Evolutionary conservation across 1,140 invertebrate genomes (phyloP).

Genomic region (Eubasilissa regina): DNA sequence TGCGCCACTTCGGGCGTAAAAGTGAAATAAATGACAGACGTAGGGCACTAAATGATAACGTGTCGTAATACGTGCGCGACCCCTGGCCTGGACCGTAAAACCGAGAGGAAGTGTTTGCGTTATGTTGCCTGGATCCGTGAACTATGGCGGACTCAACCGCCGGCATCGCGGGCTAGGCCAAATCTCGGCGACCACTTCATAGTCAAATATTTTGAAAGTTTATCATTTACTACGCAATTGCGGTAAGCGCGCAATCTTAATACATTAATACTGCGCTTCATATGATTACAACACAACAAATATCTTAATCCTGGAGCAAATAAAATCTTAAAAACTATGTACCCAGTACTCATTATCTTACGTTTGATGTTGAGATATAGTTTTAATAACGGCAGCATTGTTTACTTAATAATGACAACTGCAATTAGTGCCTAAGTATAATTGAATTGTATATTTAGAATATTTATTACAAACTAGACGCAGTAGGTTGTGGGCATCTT

Average conservation of each 20-base stretch:
- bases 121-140: slow-evolving; percentile 4
- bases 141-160: too few relatives aligned
- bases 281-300: too few relatives aligned
- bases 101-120: slow-evolving; percentile 5
- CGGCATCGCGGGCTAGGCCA: too few relatives aligned
- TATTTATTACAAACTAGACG: slow-evolving; percentile 32
- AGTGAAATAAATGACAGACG: slow-evolving; percentile 58
- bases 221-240: background rate
- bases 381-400: slow-evolving; percentile 9
- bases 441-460: slow-evolving; percentile 34
- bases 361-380: slow-evolving; percentile 30
- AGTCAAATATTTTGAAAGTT: background rate
- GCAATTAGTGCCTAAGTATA: background rate
- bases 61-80: slow-evolving; percentile 58
- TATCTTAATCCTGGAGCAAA: too few relatives aligned
- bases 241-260: too few relatives aligned
- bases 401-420: slow-evolving; percentile 17
- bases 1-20: slow-evolving; percentile 57
- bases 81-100: slow-evolving; percentile 55
- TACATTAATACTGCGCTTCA: too few relatives aligned
- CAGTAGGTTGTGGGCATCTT: slow-evolving; percentile 34
- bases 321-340: too few relatives aligned
- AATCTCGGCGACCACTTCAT: too few relatives aligned
- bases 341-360: background rate
- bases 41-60: slow-evolving; percentile 60